These are phyloP conservation scores for Argentina silus DNA, from an alignment of 2,797 vertebrate species.

Conservation along the genomic window DNA sequence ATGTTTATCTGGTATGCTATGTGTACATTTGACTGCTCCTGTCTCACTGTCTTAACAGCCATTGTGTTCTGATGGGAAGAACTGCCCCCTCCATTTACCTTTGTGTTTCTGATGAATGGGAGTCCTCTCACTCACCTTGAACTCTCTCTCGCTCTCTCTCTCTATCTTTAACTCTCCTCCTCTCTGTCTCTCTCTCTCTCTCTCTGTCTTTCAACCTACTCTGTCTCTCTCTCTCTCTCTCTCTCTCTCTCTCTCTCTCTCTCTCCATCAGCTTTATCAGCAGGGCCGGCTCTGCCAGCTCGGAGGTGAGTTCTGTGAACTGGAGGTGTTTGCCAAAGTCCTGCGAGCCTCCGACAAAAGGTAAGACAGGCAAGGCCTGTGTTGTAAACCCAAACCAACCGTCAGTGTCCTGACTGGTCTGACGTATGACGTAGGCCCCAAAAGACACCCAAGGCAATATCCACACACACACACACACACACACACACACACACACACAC, in stretches of 20 bases:
- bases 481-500: no score
- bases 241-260: not conserved
- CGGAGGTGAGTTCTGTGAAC: slow-evolving; percentile 98
- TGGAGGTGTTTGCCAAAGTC: slow-evolving; percentile 99
- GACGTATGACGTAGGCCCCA: no score
- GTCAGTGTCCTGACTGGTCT: not conserved
- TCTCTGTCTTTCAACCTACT: slow-evolving; percentile 14
- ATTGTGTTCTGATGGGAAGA: not conserved
- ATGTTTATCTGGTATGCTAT: no score
- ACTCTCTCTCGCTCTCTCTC: not conserved
- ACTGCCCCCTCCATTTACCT: not conserved
- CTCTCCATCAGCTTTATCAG: slow-evolving; percentile 90
- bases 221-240: not conserved
- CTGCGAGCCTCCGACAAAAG: slow-evolving; percentile 98
- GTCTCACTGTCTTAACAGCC: not conserved
- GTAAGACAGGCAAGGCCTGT: slow-evolving; percentile 61
- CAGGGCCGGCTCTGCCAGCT: slow-evolving; percentile 98
- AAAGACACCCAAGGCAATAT: no score
- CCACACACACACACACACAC: no score
- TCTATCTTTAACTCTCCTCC: not conserved
- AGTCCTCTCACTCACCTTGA: not conserved
- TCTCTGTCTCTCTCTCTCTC: slow-evolving; percentile 3
- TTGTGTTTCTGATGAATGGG: not conserved
- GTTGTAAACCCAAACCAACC: not conserved
- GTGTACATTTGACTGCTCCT: no score